Base-by-base conservation (phyloP, 2,888 invertebrate genomes). In the Strigamia maritima region DNA sequence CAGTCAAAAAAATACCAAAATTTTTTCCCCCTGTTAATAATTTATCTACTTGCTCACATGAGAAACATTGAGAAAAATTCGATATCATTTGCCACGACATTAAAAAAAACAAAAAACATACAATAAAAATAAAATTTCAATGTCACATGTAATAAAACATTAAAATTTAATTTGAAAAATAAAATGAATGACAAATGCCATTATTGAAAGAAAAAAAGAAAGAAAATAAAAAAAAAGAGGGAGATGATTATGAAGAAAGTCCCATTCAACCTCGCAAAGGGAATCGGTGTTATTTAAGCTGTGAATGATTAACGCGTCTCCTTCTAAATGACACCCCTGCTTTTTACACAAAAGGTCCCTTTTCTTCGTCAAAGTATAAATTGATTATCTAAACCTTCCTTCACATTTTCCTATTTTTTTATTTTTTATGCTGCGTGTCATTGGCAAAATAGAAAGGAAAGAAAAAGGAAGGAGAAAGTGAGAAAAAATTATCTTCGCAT, bases 401-500 rank as follows among this genome's bases (percentile, higher is more conserved):
- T 28, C 70, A 70, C 70, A 70, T 70, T 70, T 70, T 70, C 70
- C 28, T n/a, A 26, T 28, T 70, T 70, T 70, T 70, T 54, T n/a
- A n/a, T 10, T 35, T 35, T 10, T 70, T 28, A 28, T 28, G 28
- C 70, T 70, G 70, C 28, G 70, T 70, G 70, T 70, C 70, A 70
- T 70, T 70, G 70, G 70, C 26, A 70, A 70, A 70, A 70, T 70
- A 70, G 70, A 70, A 70, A 70, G 28, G 28, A 70, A 28, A 70
- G 28, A 70, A 70, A 16, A 70, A 26, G 70, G 70, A 14, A 16
- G 26, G 26, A 24, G 60, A 28, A 28, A 70, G 26, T 70, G 70
- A 70, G 70, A 70, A 70, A 70, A 70, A 70, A 70, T 70, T 70
- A 70, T 70, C 70, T 70, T 70, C 70, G 70, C 70, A 70, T 70